phyloP scores from a whole-genome alignment of 2,888 invertebrate species.

The Catocala fraxini region DNA sequence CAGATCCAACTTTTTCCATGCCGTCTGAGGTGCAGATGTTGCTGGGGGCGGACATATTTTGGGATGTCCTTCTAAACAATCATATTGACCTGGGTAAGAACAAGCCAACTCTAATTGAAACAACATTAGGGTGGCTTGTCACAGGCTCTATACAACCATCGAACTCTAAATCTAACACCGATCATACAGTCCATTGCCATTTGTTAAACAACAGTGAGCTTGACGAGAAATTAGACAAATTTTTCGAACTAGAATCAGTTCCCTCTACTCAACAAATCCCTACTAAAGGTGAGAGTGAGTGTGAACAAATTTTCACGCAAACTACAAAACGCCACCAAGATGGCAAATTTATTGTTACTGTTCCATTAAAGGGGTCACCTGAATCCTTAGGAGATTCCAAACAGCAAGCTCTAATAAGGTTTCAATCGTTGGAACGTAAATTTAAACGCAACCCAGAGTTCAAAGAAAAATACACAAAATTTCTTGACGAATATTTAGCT shows the following conservation, averaged over 20 bases:
- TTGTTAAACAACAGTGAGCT: too few species aligned
- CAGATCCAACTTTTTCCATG: not conserved
- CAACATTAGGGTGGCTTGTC: constrained; percentile 3
- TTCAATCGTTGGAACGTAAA: constrained; percentile 16
- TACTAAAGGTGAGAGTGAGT: not conserved
- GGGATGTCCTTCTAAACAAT: constrained; percentile 12
- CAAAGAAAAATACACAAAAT: constrained; percentile 8
- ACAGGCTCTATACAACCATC: not conserved
- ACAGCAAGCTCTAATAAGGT: constrained; percentile 12
- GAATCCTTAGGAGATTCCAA: constrained; percentile 18
- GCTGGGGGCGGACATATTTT: constrained; percentile 26
- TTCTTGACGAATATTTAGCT: not conserved
- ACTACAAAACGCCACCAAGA: constrained; percentile 6
- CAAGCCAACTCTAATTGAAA: constrained; percentile 1
- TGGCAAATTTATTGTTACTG: constrained; percentile 15
- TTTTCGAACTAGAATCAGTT: too few species aligned
- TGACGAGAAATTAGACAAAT: too few species aligned
- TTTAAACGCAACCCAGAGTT: not conserved
- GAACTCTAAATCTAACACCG: not conserved
- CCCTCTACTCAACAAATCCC: too few species aligned
- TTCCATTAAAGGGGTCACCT: constrained; percentile 17
- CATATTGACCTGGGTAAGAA: not conserved
- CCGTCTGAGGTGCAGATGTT: constrained; percentile 9
- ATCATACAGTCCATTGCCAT: too few species aligned
- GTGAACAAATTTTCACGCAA: constrained; percentile 13